Base-by-base conservation (phyloP, 2,888 invertebrate species). In the Chromoteleia sp. region DNA sequence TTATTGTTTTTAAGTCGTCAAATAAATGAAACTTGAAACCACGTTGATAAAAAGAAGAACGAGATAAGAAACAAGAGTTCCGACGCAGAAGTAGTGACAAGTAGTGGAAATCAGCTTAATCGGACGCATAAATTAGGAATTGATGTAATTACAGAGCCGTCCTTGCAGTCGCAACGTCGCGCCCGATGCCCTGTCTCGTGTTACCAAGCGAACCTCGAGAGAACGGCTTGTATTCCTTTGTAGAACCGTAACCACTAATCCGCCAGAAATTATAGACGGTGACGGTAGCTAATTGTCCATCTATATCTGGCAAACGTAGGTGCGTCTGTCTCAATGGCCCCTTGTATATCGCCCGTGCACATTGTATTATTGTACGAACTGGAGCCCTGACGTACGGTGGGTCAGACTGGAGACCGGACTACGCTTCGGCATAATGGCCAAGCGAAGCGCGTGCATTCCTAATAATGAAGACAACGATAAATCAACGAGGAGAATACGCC, bases 401-500 rank as follows among this genome's bases (percentile, higher is more conserved):
- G 88, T 83, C 84, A 84, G 83, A 82, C 83, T 87, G 86, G 85
- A 79, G 56, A 74, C 84, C 86, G 86, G 83, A 81, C 65, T 76
- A 41, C 76, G 61, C 77, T 63, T 74, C 59, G 76, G 86, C 85
- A 88, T 89, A 88, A 89, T 88, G 86, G 87, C 87, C 86, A 83
- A 86, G 86, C 88, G 85, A 86, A 87, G 88, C 88, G 88, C 89
- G 89, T 90, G 91, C 91, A 91, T 91, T 91, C 91, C 91, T 91
- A 91, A 91, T 91, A 91, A 91, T 90, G 91, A 91, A 91, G 91
- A 91, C 91, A 90, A 89, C 91, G 90, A 91, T 91, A 91, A 91
- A 91, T 91, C 91, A 91, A 91, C 89, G 87, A 85, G 87, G 88
- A 90, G 91, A 91, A 91, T 91, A 90, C 89, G 89, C 89, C 88